phyloP scores from a whole-genome alignment of 2,113 vertebrate species.

The Bos indicus region DNA sequence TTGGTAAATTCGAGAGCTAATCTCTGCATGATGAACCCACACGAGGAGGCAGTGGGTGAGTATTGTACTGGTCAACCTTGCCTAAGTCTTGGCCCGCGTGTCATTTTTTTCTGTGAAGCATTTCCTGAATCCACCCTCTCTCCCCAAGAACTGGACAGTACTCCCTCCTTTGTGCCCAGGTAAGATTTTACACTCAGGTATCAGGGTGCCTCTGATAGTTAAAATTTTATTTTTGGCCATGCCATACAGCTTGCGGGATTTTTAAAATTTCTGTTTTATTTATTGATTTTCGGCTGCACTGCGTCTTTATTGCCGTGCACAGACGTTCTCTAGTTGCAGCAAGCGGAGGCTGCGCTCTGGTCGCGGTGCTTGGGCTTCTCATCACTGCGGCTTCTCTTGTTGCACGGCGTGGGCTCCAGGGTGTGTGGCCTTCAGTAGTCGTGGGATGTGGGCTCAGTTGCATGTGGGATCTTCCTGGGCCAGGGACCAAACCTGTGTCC shows the following conservation, averaged over 20 bases:
- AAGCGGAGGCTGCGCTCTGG: too few relatives aligned
- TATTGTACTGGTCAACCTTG: not conserved
- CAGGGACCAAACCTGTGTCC: not conserved
- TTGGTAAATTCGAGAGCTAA: not conserved
- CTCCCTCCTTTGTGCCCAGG: not conserved
- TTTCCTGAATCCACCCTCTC: not conserved
- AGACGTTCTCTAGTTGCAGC: fast-evolving
- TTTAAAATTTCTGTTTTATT: not conserved
- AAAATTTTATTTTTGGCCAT: not conserved
- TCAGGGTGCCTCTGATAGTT: not conserved
- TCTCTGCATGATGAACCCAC: not conserved
- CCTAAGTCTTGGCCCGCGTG: not conserved
- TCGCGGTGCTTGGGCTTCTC: not conserved
- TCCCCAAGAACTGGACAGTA: not conserved
- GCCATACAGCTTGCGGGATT: not conserved
- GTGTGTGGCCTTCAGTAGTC: not conserved
- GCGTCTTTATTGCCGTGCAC: not conserved
- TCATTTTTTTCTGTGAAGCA: not conserved
- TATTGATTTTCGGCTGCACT: not conserved
- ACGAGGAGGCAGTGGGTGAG: not conserved
- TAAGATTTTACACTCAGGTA: not conserved
- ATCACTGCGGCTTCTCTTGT: fast-evolving
- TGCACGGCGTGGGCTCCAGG: not conserved
- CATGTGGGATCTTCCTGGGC: not conserved
- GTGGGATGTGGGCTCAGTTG: not conserved